Evolutionary conservation across 1,140 invertebrate species (phyloP).

Genomic region (Trichomalopsis sarcophagae): DNA sequence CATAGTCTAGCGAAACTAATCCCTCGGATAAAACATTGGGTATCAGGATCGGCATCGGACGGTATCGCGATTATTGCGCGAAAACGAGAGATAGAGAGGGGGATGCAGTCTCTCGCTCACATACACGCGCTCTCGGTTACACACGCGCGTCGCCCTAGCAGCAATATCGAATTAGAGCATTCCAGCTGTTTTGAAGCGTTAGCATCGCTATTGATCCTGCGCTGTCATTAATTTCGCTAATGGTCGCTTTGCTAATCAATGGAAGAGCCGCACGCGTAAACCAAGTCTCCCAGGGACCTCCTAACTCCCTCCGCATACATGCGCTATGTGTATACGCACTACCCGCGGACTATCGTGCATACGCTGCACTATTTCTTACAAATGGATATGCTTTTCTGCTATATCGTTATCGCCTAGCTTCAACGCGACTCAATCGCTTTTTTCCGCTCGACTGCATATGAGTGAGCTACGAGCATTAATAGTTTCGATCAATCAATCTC

Average conservation of each 20-base stretch:
- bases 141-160: background rate
- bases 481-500: slow-evolving; percentile 43
- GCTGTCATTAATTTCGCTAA: slow-evolving; percentile 71
- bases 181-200: slow-evolving; percentile 50
- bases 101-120: no score
- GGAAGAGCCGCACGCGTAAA: slow-evolving; percentile 58
- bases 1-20: no score
- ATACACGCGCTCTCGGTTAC: no score
- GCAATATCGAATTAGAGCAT: slow-evolving; percentile 49
- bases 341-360: slow-evolving; percentile 15
- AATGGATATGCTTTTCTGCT: no score
- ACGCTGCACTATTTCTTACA: background rate
- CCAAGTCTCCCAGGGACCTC: slow-evolving; percentile 43
- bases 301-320: slow-evolving; percentile 53
- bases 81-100: background rate
- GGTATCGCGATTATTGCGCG: slow-evolving; percentile 25
- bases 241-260: slow-evolving; percentile 70
- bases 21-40: slow-evolving; percentile 6
- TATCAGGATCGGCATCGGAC: slow-evolving; percentile 47
- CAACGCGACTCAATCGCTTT: background rate
- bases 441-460: background rate
- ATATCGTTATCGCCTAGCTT: background rate
- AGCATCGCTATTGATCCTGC: slow-evolving; percentile 58
- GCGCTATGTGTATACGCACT: slow-evolving; percentile 40
- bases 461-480: background rate